phyloP scores from a whole-genome alignment of 2,888 invertebrate species.

The Tiphia femorata region DNA sequence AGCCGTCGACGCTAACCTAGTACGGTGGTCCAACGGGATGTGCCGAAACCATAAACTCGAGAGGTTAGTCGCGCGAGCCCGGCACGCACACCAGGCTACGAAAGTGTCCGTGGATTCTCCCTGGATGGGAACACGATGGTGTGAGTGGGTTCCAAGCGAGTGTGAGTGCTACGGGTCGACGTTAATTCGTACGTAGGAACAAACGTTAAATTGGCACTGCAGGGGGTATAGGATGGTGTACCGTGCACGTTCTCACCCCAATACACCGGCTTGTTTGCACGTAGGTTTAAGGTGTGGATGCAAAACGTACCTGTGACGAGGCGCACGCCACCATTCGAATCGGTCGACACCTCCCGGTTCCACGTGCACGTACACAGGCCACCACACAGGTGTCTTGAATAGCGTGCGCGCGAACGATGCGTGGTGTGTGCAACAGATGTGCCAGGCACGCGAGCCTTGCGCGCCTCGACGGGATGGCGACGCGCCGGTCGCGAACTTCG shows the following conservation, averaged over 20 bases:
- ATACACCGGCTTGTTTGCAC: conserved; percentile 1
- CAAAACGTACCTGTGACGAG: too few species aligned
- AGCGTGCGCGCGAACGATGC: conserved; percentile 40
- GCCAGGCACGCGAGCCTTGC: conserved; percentile 63
- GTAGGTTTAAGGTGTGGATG: too few species aligned
- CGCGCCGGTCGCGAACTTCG: conserved; percentile 61
- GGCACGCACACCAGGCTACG: too few species aligned
- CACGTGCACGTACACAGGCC: too few species aligned
- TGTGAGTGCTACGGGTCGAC: conserved; percentile 44
- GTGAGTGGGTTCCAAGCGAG: conserved; percentile 25
- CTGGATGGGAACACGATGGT: too few species aligned
- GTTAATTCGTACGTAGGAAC: conserved; percentile 57
- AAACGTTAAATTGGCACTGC: conserved; percentile 61
- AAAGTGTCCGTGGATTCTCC: too few species aligned
- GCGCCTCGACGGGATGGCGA: conserved; percentile 53
- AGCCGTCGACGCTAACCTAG: conserved; percentile 10
- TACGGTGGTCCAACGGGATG: conserved; percentile 41
- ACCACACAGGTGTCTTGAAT: too few species aligned
- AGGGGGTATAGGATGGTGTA: conserved; percentile 42
- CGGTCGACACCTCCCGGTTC: too few species aligned
- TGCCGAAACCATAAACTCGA: conserved; percentile 51
- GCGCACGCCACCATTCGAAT: too few species aligned
- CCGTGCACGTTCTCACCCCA: conserved; percentile 2
- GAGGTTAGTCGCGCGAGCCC: conserved; percentile 42
- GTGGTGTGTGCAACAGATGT: conserved; percentile 66